Base-by-base conservation (phyloP, 2,797 vertebrate genomes). In the Momotus momota region DNA sequence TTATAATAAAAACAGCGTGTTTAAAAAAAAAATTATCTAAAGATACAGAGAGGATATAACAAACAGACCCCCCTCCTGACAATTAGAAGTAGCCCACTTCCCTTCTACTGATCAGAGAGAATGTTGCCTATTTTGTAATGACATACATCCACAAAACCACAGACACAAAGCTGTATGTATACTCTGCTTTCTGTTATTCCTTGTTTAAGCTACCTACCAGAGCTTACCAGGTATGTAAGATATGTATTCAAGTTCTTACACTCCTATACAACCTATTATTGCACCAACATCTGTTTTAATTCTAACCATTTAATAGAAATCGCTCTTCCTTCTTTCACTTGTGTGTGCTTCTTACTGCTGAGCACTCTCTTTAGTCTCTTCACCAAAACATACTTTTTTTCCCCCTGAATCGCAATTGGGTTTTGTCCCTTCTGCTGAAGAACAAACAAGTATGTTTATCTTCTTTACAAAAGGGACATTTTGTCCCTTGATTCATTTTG, bases 221-320 rank as follows among this genome's bases (percentile, higher is more conserved):
- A 79, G 31, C 35, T 75, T 49, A 75, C 10, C 57, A 82, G 62
- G 23, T 73, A 80, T 40, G 51, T 7, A 29, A 77, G 74, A 75
- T 48, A 58, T 0, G 15, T 65, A 81, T 16, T 55, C 25, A 55
- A 86, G 31, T 38, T 29, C 33, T 67, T 58, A 14, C 2, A 40
- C 13, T 94, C 35, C 49, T 65, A 85, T 40, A 58, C 31, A 85
- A 41, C 10, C 8, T 57, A 49, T 85, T 79, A 77, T 2, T 64
- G 41, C 81, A 91, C 61, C 10, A 60, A 67, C 71, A 87, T 57
- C 70, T 86, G 64, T 72, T 92, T 84, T 90, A 84, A 88, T 92
- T 92, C 40, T 70, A 86, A 60, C 31, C 23, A 27, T 60, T 93
- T 91, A 27, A 77, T 65, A 41, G 7, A 93, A 80, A 78, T 26